Conservation (phyloP, 53 echinoderm and acorn worm genomes). For the Actinopyga echinites region DNA sequence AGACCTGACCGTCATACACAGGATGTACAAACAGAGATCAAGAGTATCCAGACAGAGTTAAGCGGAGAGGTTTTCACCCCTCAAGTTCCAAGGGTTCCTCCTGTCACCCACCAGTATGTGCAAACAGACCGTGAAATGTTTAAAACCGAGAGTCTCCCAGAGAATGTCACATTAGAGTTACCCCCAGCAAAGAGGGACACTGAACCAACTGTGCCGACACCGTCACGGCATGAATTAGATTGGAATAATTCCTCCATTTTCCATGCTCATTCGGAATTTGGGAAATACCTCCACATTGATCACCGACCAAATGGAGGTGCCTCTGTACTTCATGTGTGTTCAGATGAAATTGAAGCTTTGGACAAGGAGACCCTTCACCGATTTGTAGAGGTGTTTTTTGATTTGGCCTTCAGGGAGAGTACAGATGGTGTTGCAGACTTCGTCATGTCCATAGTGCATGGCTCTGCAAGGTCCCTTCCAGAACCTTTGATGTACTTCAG, state of each 20-base stretch:
- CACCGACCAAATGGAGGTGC: constrained; percentile 91
- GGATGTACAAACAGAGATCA: constrained; percentile 3
- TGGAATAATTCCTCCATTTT: not conserved
- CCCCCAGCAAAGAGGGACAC: not conserved
- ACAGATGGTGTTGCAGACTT: constrained; percentile 71
- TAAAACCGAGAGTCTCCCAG: not conserved
- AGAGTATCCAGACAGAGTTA: constrained; percentile 20
- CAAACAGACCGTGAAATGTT: constrained; percentile 7
- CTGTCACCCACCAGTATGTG: not conserved
- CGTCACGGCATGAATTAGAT: not conserved
- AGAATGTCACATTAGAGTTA: not conserved
- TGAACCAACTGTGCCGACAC: not conserved
- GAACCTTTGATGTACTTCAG: constrained; percentile 84
- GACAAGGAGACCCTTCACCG: constrained; percentile 72
- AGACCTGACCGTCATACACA: not conserved
- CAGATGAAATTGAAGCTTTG: constrained; percentile 82
- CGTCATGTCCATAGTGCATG: constrained; percentile 96
- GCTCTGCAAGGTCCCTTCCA: constrained; percentile 72
- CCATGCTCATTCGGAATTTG: constrained; percentile 64
- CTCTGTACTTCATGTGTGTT: constrained; percentile 88
- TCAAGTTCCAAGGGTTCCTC: not conserved
- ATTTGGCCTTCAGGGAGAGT: constrained; percentile 72
- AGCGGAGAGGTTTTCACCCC: not conserved
- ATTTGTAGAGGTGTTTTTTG: constrained; percentile 79
- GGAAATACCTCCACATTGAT: constrained; percentile 89